Conservation (phyloP, 1,140 invertebrate species). For the Argopecten irradians region DNA sequence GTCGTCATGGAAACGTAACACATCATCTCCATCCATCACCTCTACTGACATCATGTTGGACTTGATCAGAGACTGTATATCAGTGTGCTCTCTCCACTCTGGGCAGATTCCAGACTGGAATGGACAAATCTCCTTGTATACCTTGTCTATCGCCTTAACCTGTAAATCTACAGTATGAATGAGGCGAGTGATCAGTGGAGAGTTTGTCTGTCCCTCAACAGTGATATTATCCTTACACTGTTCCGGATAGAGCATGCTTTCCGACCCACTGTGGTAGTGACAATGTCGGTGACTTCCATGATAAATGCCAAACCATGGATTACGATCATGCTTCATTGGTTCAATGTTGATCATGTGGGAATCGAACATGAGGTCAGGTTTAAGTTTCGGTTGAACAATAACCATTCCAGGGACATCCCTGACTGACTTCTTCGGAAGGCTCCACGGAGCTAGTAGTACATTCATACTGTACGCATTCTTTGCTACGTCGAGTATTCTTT, state of each 20-base stretch:
- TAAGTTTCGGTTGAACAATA: background rate
- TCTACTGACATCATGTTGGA: background rate
- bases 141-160: slow-evolving; percentile 28
- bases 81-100: background rate
- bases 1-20: background rate
- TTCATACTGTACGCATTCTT: background rate
- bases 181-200: background rate
- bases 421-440: background rate
- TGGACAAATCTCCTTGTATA: slow-evolving; percentile 52
- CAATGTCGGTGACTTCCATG: slow-evolving; percentile 42
- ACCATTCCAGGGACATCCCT: background rate
- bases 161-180: slow-evolving; percentile 40
- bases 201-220: background rate
- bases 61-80: background rate
- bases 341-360: slow-evolving; percentile 24
- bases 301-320: background rate
- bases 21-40: background rate
- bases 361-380: background rate
- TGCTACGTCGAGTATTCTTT: background rate
- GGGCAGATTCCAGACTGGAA: slow-evolving; percentile 37
- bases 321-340: background rate
- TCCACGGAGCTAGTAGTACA: background rate
- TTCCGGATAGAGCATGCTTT: slow-evolving; percentile 36
- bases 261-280: slow-evolving; percentile 19
- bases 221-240: slow-evolving; percentile 32